Percentiles rank a stretch among this genome's conserved stretches.
phyloP scores from a whole-genome alignment of 2,113 vertebrate species.

The Regulus satrapa region DNA sequence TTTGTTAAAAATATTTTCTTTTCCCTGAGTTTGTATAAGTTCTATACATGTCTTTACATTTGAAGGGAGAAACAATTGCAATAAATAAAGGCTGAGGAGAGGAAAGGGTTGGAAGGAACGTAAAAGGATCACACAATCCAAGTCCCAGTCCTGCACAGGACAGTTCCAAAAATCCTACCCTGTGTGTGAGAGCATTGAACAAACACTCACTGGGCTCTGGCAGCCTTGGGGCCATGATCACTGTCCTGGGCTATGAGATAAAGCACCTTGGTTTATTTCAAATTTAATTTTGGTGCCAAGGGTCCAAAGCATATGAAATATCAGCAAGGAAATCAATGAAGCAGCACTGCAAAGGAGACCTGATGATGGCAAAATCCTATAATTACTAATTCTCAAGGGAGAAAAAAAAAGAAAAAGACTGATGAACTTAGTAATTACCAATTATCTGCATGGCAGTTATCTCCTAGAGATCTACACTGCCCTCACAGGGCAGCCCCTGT shows the following conservation, averaged over 20 bases:
- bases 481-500: not conserved
- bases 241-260: not conserved
- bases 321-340: not conserved
- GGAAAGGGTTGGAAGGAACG: not conserved
- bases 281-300: not conserved
- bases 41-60: fast-evolving
- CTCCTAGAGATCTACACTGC: not conserved
- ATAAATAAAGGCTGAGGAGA: not conserved
- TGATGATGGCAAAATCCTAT: not conserved
- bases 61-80: not conserved
- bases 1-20: not conserved
- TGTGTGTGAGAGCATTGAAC: not conserved
- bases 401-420: not conserved
- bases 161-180: not conserved
- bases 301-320: fast-evolving
- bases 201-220: not conserved
- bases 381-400: not conserved
- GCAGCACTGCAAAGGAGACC: not conserved
- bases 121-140: not conserved
- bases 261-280: not conserved
- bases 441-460: not conserved
- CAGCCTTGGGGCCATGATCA: not conserved
- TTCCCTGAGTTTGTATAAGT: not conserved
- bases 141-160: not conserved
- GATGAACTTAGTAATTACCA: not conserved